These are phyloP conservation scores for Heterodera schachtii DNA, from an alignment of 1,140 invertebrate genomes.

Conservation along the genomic window DNA sequence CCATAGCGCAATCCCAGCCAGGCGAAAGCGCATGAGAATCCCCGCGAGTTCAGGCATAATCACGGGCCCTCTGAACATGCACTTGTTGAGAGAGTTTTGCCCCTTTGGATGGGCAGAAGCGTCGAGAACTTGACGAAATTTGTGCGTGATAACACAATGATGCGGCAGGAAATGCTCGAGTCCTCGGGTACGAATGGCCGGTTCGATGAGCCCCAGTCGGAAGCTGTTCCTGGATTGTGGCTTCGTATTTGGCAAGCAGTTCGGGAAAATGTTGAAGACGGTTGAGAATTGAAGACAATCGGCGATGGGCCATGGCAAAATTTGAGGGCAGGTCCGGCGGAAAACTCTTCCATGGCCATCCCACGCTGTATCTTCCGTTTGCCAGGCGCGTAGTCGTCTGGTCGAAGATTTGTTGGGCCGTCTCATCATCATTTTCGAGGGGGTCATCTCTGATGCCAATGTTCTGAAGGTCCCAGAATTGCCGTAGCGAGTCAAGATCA, in stretches of 20 bases:
- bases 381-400: too few relatives aligned
- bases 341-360: too few relatives aligned
- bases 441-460: too few relatives aligned
- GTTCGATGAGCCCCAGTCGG: constrained; percentile 12
- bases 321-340: too few relatives aligned
- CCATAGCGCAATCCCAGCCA: background rate
- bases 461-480: too few relatives aligned
- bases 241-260: too few relatives aligned
- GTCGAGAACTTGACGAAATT: constrained; percentile 66
- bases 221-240: background rate
- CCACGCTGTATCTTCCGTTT: too few relatives aligned
- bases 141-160: constrained; percentile 35
- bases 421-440: too few relatives aligned
- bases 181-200: background rate
- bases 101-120: constrained; percentile 52
- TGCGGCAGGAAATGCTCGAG: constrained; percentile 33
- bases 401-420: too few relatives aligned
- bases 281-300: too few relatives aligned
- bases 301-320: too few relatives aligned
- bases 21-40: constrained; percentile 41
- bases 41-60: constrained; percentile 42
- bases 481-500: too few relatives aligned
- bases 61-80: constrained; percentile 43
- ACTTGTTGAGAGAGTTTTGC: constrained; percentile 63
- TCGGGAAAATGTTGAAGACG: background rate